Conservation (phyloP, 1,140 invertebrate genomes). For the Ephestia elutella region DNA sequence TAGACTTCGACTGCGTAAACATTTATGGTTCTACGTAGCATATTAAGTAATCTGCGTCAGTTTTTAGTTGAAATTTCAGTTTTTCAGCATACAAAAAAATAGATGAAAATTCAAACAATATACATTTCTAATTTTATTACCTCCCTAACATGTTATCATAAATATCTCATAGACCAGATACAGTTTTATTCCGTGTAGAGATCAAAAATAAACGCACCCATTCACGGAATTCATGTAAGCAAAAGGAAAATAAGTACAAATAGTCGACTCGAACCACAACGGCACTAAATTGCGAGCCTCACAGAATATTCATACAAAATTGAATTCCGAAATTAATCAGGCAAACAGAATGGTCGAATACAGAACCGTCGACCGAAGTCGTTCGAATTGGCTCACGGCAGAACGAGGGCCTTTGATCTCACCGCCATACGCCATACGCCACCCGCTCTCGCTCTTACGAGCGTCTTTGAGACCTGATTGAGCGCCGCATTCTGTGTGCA, state of each 20-base stretch:
- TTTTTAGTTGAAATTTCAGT: no score
- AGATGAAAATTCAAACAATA: no score
- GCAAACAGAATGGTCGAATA: conserved; percentile 3
- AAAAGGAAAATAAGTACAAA: not conserved
- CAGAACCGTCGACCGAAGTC: not conserved
- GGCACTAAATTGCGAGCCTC: not conserved
- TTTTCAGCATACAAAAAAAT: no score
- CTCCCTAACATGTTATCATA: no score
- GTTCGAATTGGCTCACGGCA: conserved; percentile 5
- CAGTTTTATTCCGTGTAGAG: no score
- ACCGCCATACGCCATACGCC: conserved; percentile 32
- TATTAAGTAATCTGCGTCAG: no score
- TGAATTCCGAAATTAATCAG: conserved; percentile 1
- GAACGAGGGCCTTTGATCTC: conserved; percentile 57
- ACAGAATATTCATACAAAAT: not conserved
- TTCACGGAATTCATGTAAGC: no score
- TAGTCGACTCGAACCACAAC: not conserved
- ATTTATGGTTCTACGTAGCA: no score
- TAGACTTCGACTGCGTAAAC: no score
- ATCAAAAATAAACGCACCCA: no score
- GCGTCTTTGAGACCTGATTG: conserved; percentile 60
- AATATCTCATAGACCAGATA: no score
- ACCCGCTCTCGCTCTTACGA: conserved; percentile 34
- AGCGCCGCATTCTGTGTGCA: conserved; percentile 59
- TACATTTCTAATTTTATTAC: no score